Percentiles rank a stretch among this genome's conserved stretches.
These are phyloP conservation scores for Drosophila cardini DNA, from an alignment of 1,140 invertebrate genomes.

Conservation along the genomic window DNA sequence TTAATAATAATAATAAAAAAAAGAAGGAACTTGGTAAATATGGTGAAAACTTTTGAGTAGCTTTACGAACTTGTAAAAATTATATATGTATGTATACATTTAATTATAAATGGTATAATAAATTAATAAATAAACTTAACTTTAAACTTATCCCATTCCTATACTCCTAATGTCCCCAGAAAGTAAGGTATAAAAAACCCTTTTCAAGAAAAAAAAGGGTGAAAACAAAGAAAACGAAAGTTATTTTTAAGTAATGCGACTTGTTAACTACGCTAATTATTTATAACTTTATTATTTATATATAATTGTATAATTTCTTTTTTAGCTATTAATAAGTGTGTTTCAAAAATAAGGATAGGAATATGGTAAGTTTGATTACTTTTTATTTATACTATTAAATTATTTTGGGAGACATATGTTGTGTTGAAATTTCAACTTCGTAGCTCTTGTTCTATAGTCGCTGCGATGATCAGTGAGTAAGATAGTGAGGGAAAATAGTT, in stretches of 20 bases:
- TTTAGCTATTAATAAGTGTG: background rate
- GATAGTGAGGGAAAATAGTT: too few relatives aligned
- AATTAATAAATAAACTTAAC: conserved; percentile 66
- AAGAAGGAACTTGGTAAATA: conserved; percentile 52
- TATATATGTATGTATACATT: conserved; percentile 78
- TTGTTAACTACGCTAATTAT: conserved; percentile 1
- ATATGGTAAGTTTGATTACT: too few relatives aligned
- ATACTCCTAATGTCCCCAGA: background rate
- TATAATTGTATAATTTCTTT: background rate
- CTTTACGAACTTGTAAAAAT: conserved; percentile 81
- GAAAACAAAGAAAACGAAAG: conserved; percentile 1
- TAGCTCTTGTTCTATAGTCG: too few relatives aligned
- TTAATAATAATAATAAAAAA: conserved; percentile 33
- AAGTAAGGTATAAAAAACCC: background rate
- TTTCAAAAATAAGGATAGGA: background rate
- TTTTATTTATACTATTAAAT: too few relatives aligned
- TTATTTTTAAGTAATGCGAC: background rate
- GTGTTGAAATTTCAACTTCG: too few relatives aligned
- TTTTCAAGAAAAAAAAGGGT: background rate
- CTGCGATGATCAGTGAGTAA: too few relatives aligned
- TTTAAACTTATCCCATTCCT: conserved; percentile 52
- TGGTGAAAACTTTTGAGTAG: conserved; percentile 73
- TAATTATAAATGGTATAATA: conserved; percentile 77
- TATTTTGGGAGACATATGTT: too few relatives aligned
- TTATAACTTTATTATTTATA: background rate